Evolutionary conservation across 2,888 invertebrate genomes (phyloP).

Genomic region (Auanema freiburgensis): DNA sequence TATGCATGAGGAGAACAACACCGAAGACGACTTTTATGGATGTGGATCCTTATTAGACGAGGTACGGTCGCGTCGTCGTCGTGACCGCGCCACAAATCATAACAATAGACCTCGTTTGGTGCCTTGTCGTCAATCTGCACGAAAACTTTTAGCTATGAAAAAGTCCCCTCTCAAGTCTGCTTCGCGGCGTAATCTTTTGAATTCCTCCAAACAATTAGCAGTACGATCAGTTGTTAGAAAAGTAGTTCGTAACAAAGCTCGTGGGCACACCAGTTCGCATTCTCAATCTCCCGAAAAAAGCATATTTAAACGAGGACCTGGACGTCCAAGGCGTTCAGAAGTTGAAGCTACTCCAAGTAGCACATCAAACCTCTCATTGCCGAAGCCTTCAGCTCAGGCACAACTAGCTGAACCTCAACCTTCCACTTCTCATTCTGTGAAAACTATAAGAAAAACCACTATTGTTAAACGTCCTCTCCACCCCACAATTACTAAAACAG

Average conservation of each 20-base stretch:
- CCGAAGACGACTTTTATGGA: conserved; percentile 28
- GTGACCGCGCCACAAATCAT: conserved; percentile 6
- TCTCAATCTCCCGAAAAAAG: conserved; percentile 4
- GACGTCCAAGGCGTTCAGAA: conserved; percentile 21
- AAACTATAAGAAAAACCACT: too few species aligned
- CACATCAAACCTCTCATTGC: neutral
- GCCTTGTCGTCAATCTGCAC: neutral
- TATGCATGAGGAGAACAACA: conserved; percentile 31
- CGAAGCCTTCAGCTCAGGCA: neutral
- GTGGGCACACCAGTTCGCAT: neutral
- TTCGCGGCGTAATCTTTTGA: conserved; percentile 9
- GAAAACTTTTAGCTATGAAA: conserved; percentile 5
- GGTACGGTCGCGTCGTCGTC: conserved; percentile 36
- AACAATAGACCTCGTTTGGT: neutral
- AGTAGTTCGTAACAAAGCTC: neutral
- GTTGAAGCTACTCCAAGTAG: neutral
- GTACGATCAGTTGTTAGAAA: conserved; percentile 4
- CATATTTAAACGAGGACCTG: conserved; percentile 21
- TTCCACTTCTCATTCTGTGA: neutral
- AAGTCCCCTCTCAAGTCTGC: conserved; percentile 13
- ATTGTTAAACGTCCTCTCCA: too few species aligned
- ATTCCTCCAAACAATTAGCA: conserved; percentile 5
- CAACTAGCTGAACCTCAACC: neutral
- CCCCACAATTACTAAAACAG: too few species aligned
- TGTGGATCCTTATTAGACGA: conserved; percentile 34